Evolutionary conservation across 1,140 invertebrate genomes (phyloP), one percentile per base, ranked within the genome.

Genomic region (Apis cerana): DNA sequence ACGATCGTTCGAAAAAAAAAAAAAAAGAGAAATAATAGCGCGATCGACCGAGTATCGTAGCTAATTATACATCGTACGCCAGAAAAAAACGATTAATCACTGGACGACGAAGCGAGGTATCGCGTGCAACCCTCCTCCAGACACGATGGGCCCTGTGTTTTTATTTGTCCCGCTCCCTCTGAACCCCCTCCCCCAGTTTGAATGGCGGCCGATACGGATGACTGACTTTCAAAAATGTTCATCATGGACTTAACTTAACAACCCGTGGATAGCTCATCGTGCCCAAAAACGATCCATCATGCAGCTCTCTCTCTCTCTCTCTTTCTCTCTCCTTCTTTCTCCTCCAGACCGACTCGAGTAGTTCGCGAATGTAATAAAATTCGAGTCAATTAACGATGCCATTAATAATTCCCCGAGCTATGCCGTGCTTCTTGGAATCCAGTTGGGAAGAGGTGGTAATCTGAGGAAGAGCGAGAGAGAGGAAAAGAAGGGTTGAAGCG

Each of bases 351-450:
- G 75, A 89, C 86, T 71, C 68, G 83, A 89, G 86, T 85, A 27
- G 33, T 43, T 43, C 85, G 88, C 82, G 84, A 88, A 81, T 86
- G 89, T 91, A 92, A 92, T 92, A 92, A 92, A 92, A 92, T 92
- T 88, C 86, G 59, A 91, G 91, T 92, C 91, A 92, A 92, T 92
- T 92, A 92, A 92, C 89, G 72, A 86, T 90, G 85, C 83, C 91
- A 90, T 92, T 92, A 92, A 92, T 92, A 92, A 92, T 91, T 88
- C 86, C 77, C 52, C 85, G 81, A 80, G 82, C 69, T 88, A 81
- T 71, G 67, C 74, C 82, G 82, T 75, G 75, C 82, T 86, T 84
- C 78, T 82, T 77, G 75, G 86, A 88, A 83, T 84, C 80, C 86
- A 13, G 33, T 23, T 74, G 69, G 75, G 83, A 54, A n/a, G 74